Evolutionary conservation across 2,888 invertebrate species (phyloP), one percentile per base, ranked within the genome.

Genomic region (Synergus laeviventris): DNA sequence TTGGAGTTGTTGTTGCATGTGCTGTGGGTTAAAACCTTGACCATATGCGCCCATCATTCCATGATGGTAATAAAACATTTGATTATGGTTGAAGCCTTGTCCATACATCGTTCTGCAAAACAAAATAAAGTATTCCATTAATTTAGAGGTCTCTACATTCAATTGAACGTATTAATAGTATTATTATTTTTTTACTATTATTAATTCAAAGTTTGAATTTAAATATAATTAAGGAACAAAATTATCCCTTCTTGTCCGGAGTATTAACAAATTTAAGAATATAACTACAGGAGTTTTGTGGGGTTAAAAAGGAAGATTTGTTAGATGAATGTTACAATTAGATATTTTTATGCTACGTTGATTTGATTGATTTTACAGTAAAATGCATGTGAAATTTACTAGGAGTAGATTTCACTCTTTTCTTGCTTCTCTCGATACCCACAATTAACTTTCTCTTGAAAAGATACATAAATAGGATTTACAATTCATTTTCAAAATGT

Each of bases 1-100:
- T 73, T 84, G 86, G 38, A 83, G 85, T 76, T 85, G 84, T 54
- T 79, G 80, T 45, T 84, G 83, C 64, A 78, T 85, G 70, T 89
- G 89, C 82, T 89, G 89, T 78, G 88, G 86, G 83, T 85, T 89
- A 84, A 88, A 89, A 82, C 84, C 78, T 81, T 87, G 87, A 76
- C 87, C 87, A 81, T 90, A 89, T 75, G 87, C 88, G 59, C 87
- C 87, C 89, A 90, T 89, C 86, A 89, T 87, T 60, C 86, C 84
- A 79, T 88, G 89, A 82, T 87, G 88, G 74, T 90, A 90, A 79
- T 89, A 91, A 79, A 87, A 91, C 86, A 90, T 86, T 82, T 90
- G 90, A 70, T 84, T 85, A 80, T 89, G 90, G 64, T 85, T 84
- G 78, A 89, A 91, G 7, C 88, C 89, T 82, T 86, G 86, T 42